Base-by-base conservation (phyloP, 2,888 invertebrate genomes). In the Synanthedon myopaeformis region DNA sequence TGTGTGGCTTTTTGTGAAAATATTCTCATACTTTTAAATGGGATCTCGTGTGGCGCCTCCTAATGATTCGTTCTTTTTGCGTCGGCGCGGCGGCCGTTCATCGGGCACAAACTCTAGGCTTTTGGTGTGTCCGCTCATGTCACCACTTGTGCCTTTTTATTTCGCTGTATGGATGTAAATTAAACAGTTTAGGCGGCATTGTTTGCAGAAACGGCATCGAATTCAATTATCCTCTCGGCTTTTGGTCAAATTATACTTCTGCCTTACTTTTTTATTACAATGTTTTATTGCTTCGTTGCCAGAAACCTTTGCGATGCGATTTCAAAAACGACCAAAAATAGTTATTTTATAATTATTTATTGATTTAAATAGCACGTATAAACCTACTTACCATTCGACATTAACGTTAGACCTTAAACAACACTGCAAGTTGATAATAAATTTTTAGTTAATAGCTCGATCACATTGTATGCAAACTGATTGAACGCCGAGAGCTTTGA, bases 1-100 rank as follows among this genome's bases (percentile, higher is more conserved):
- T 85, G 86, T 86, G 82, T 76, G 72, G 82, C 81, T 87, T 86
- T 87, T 87, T 86, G 84, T 85, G 82, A 73, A 86, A 85, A 87
- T 87, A 86, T 87, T 87, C 85, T 83, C 85, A 85, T 87, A 86
- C 85, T 87, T 83, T 86, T 85, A 86, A 85, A 86, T 83, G 84
- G 84, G 82, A 72, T 78, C 84, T 85, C 86, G 85, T 86, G 86
- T 86, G 86, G 86, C 86, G 86, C 86, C 86, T 84, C 81, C 83
- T 86, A 87, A 87, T 85, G 85, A 82, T 78, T 84, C 74, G 72
- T 85, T 76, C 80, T 87, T 87, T 87, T 87, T 87, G 85, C 79
- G 75, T 68, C 81, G 83, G 65, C 64, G 80, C 75, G 69, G 69
- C 67, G 66, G 68, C 65, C 66, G 70, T 70, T 67, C 76, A 71